Conservation (phyloP, 2,113 vertebrate species). For the Heterotis niloticus region DNA sequence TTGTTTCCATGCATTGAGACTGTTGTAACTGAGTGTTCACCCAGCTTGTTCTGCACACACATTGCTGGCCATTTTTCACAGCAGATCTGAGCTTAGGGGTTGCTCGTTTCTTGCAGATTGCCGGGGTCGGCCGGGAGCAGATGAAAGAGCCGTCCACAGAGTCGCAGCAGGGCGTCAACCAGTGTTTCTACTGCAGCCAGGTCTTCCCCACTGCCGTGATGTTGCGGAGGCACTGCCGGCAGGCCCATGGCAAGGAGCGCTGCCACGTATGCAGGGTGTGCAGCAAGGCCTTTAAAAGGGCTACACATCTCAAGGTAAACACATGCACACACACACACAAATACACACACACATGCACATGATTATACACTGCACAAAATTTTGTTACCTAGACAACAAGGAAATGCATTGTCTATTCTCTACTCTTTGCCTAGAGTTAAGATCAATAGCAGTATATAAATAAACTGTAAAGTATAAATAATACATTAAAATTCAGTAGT, state of each 20-base stretch:
- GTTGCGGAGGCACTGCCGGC: constrained; percentile 76
- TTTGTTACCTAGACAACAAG: no score
- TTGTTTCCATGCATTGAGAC: no score
- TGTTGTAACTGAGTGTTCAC: neutral
- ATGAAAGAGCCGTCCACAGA: constrained; percentile 61
- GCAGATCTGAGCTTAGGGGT: no score
- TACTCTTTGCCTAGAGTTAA: neutral
- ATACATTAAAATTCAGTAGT: neutral
- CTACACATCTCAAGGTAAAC: constrained; percentile 92
- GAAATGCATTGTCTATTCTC: no score
- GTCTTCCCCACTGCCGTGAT: constrained; percentile 72
- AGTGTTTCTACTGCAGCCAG: constrained; percentile 84
- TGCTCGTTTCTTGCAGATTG: constrained; percentile 56
- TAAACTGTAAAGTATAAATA: neutral
- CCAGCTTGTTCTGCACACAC: neutral
- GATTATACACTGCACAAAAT: neutral
- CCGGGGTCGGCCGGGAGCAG: constrained; percentile 61
- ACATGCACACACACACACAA: neutral
- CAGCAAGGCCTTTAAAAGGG: constrained; percentile 92
- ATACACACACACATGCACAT: neutral
- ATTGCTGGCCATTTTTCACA: no score
- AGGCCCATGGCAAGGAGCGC: constrained; percentile 79
- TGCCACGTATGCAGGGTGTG: constrained; percentile 85
- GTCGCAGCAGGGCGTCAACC: constrained; percentile 66
- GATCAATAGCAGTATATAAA: neutral